A percentile compares a stretch with the other conserved stretches of the same genome.
Conservation (phyloP, 2,113 vertebrate genomes). For the Entelurus aequoreus region DNA sequence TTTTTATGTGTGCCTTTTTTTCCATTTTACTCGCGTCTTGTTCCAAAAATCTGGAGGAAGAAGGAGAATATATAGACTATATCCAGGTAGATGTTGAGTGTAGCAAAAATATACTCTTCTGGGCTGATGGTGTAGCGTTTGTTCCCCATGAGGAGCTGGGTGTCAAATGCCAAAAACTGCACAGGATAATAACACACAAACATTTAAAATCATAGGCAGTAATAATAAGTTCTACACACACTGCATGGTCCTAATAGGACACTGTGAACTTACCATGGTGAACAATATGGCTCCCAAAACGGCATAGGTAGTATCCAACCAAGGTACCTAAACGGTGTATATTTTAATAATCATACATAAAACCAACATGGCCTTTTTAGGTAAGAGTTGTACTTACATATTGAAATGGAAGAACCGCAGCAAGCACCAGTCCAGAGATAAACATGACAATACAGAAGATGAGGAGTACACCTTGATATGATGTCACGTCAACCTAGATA, state of each 20-base stretch:
- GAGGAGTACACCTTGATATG: constrained; percentile 82
- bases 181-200: constrained; percentile 22
- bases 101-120: constrained; percentile 91
- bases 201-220: constrained; percentile 1
- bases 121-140: constrained; percentile 83
- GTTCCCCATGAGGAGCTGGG: constrained; percentile 88
- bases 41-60: constrained; percentile 88
- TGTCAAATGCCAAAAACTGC: constrained; percentile 92
- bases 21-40: constrained; percentile 72
- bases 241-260: not conserved
- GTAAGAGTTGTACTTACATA: constrained; percentile 73
- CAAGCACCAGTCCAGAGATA: constrained; percentile 80
- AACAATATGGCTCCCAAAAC: constrained; percentile 84
- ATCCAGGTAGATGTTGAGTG: constrained; percentile 92
- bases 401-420: constrained; percentile 79
- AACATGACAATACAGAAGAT: constrained; percentile 82
- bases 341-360: no score
- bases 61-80: constrained; percentile 93
- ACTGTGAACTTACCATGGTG: constrained; percentile 77
- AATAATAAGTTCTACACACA: not conserved
- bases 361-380: no score
- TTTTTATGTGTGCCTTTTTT: constrained; percentile 22
- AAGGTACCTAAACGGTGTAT: constrained; percentile 75
- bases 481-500: constrained; percentile 84
- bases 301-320: constrained; percentile 81